Base-by-base conservation (phyloP, 2,888 invertebrate genomes). In the Leptinotarsa rubiginosa region DNA sequence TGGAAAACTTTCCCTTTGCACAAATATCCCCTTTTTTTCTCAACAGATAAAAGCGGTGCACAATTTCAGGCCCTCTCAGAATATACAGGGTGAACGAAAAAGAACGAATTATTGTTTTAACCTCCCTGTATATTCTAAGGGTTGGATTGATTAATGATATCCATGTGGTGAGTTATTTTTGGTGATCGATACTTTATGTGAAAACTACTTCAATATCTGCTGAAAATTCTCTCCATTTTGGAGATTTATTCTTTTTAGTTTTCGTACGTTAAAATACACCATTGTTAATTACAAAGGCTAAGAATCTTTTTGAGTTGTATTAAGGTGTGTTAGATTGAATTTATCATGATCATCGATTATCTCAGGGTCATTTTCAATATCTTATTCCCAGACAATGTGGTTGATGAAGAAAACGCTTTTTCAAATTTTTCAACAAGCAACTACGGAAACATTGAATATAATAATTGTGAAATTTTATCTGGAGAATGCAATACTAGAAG, bases 281-380 rank as follows among this genome's bases (percentile, higher is more conserved):
- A 56, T 56, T 56, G 56, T 16, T 50, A 4, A 56, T 22, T 56
- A 2, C 18, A 12, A 56, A 56, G n/a, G 22, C 10, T 41, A 20
- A 18, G 18, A 2, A 3, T 20, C 22, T 62, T 15, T 59, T 31
- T 62, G 31, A 31, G 18, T 62, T 31, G 41, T 62, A 2, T 62
- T 62, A 31, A 41, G 31, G 62, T n/a, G 62, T 41, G n/a, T 41
- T 25, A n/a, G n/a, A 18, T 56, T n/a, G 1, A 15, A 16, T 50
- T 50, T 16, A 16, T 12, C 62, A 41, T 62, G 25, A 62, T 18
- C n/a, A 62, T 41, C n/a, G 31, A 13, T 41, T 62, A 31, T 41
- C 13, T 31, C 16, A 62, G 62, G 62, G 41, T 62, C 62, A 62
- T 62, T 62, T 31, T 62, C n/a, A 13, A 41, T n/a, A 41, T n/a